Base-by-base conservation (phyloP, 2,888 invertebrate genomes). In the Lumbricus terrestris region DNA sequence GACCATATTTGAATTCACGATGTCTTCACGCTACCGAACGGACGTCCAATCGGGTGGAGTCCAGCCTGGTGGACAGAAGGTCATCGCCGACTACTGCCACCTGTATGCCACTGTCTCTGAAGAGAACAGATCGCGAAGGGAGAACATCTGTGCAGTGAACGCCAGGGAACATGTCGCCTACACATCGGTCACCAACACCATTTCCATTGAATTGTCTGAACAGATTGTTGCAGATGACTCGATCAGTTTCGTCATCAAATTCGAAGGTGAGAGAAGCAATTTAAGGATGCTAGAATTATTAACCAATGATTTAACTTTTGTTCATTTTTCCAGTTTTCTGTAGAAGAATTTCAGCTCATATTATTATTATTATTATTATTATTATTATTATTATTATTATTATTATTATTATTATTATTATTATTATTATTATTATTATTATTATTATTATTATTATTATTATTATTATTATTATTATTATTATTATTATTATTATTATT, bases 231-330 rank as follows among this genome's bases (percentile, higher is more conserved):
- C 47, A 23, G 91, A 91, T 35, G 23, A 16, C 85, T 38, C 69
- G 20, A 47, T 91, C 40, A 90, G 82, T 35, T 91, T 91, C 82
- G 18, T 91, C 88, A 90, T 91, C 82, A 90, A 83, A 40, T 91
- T 88, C 54, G 29, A 15, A 82, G 88, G 90, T 90, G 29, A n/a
- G 88, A 34, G 3, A n/a, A n/a, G n/a, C n/a, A n/a, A n/a, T n/a
- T n/a, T n/a, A n/a, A n/a, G n/a, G n/a, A n/a, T n/a, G n/a, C n/a
- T n/a, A n/a, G n/a, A n/a, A n/a, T n/a, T n/a, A n/a, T n/a, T n/a
- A n/a, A n/a, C n/a, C n/a, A 23, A 23, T 2, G 47, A 47, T 47
- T 23, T 47, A 47, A 23, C 1, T 47, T 47, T 47, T 47, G 47
- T 20, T 47, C 1, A 20, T 47, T 47, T 20, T 20, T 15, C 42